These are phyloP conservation scores for Corynorhinus townsendii DNA, from an alignment of 2,113 vertebrate genomes.

Conservation along the genomic window DNA sequence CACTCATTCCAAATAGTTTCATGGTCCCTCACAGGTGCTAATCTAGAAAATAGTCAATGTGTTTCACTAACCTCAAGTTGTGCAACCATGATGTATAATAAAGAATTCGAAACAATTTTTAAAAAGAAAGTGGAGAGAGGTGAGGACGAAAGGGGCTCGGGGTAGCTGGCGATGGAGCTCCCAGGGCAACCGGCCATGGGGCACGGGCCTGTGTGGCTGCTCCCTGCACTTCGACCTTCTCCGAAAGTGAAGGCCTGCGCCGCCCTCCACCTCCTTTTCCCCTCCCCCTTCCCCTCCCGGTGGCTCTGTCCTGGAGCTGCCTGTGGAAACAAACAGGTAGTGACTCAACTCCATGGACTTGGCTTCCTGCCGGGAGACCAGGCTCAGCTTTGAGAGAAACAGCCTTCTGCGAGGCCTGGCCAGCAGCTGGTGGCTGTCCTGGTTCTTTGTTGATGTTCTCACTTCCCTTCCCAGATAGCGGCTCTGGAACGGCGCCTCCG, in stretches of 20 bases:
- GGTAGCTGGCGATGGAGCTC: not conserved
- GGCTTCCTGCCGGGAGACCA: slow-evolving; percentile 57
- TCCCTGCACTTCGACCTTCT: not conserved
- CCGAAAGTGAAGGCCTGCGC: not conserved
- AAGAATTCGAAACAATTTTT: slow-evolving; percentile 61
- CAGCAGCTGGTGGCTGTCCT: slow-evolving; percentile 17
- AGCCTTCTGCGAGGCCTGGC: not conserved
- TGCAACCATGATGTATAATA: slow-evolving; percentile 77
- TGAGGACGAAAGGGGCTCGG: fast-evolving
- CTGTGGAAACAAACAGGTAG: slow-evolving; percentile 56
- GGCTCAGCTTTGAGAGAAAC: slow-evolving; percentile 36
- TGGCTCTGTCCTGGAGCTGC: slow-evolving; percentile 8
- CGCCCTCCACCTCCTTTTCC: not conserved
- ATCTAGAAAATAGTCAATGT: slow-evolving; percentile 76
- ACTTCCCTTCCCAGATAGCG: slow-evolving; percentile 60
- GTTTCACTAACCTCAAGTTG: slow-evolving; percentile 80
- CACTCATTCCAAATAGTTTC: slow-evolving; percentile 83
- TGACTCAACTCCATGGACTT: slow-evolving; percentile 75
- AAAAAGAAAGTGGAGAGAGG: not conserved
- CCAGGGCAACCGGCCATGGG: too few species aligned
- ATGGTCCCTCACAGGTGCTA: slow-evolving; percentile 86
- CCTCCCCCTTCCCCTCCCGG: not conserved
- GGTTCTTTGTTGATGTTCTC: slow-evolving; percentile 17
- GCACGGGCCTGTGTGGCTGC: not conserved
- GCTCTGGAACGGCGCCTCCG: not conserved